Conservation (phyloP, 30 jellyfish, hydroid and myxozoan genomes). For the Clytia hemisphaerica region DNA sequence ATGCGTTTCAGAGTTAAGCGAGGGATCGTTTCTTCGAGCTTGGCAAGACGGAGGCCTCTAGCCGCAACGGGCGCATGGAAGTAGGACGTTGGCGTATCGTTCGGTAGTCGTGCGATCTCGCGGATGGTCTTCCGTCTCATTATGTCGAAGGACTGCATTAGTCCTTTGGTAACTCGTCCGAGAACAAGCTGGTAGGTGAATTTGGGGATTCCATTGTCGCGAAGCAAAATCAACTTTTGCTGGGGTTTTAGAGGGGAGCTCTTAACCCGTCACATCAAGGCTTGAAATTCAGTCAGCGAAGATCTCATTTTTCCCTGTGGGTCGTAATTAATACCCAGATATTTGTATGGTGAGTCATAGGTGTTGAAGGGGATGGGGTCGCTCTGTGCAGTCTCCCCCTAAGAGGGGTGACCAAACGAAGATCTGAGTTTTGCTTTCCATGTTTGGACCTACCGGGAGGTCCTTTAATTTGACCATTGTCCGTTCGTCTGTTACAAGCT, state of each 20-base stretch:
- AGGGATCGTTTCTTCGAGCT: too few relatives aligned
- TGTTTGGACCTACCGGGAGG: too few relatives aligned
- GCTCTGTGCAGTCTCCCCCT: conserved; percentile 11
- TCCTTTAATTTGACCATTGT: too few relatives aligned
- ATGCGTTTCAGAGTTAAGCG: too few relatives aligned
- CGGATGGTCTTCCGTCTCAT: not conserved
- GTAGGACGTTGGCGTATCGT: not conserved
- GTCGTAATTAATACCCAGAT: not conserved
- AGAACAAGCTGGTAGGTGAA: not conserved
- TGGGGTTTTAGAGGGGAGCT: not conserved
- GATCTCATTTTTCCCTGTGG: not conserved
- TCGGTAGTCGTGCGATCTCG: not conserved
- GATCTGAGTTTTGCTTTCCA: too few relatives aligned
- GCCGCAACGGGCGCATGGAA: not conserved
- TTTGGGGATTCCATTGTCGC: not conserved
- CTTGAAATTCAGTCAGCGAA: not conserved
- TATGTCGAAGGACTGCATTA: not conserved
- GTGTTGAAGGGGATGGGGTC: not conserved
- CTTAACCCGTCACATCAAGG: not conserved
- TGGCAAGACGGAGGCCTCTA: not conserved
- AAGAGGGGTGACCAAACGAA: not conserved
- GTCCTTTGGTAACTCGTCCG: not conserved
- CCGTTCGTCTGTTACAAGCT: too few relatives aligned
- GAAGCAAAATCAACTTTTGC: not conserved
- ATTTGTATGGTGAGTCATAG: not conserved